Base-by-base conservation (phyloP, 1,140 invertebrate genomes). In the Arctopsyche grandis region DNA sequence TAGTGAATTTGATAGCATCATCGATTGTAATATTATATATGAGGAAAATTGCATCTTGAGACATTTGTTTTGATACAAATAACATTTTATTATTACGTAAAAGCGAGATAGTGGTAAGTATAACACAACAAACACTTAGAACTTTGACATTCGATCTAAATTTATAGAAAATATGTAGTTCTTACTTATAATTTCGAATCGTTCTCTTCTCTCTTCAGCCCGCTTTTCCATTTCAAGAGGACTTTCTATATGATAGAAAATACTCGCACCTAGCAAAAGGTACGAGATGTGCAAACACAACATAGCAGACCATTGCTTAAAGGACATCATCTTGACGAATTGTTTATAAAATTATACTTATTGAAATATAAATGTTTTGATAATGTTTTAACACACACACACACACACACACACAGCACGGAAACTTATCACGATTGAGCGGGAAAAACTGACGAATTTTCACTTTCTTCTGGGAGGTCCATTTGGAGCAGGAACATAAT, bases 201-300 rank as follows among this genome's bases (percentile, higher is more conserved):
- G 89, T 86, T 94, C 92, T 78, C 87, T 83, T 77, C 87, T 89
- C 71, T 91, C 89, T 82, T 89, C 84, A 63, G 85, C 84, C 44
- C 91, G 87, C 71, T 90, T 86, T 70, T 90, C 85, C 69, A 90
- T 84, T 85, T 95, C 94, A 81, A 92, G 83, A 56, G 87, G 87
- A 83, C 91, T 91, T 86, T 95, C 94, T 80, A 94, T 93, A 83
- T 92, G 90, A 85, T 94, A 93, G 84, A 95, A 95, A 77, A 95
- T 92, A 63, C 91, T 91, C 1, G 93, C 94, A 12, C 94, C 94
- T 74, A 95, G 88, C 83, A 94, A 86, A 75, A 95, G 86, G 84
- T 95, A 95, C 38, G 91, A 90, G 58, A 94, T 89, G 83, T 94
- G 94, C 79, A 95, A 89, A 81, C 92, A 91, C 81, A 94, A 87